Percentiles rank a stretch among this genome's conserved stretches.
phyloP scores from a whole-genome alignment of 2,113 vertebrate genomes.

The Sphaerodactylus townsendi region DNA sequence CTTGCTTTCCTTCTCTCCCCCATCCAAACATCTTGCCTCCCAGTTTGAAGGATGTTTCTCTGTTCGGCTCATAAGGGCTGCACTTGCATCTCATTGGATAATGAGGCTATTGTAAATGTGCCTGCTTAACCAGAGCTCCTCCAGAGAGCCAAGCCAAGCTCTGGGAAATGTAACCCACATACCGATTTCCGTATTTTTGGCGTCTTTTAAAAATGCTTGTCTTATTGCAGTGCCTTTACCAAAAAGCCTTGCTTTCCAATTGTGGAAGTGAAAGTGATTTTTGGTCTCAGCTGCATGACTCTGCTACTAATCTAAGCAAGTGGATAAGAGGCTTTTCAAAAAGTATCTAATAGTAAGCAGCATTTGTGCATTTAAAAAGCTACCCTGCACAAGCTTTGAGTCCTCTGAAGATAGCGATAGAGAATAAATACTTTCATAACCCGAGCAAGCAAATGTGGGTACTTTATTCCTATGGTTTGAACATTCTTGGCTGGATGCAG shows the following conservation, averaged over 20 bases:
- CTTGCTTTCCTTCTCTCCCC: constrained; percentile 28
- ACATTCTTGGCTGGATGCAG: background rate
- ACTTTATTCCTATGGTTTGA: rapidly evolving
- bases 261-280: constrained; percentile 6
- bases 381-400: constrained; percentile 56
- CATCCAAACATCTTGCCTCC: background rate
- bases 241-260: background rate
- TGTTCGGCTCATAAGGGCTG: constrained; percentile 55
- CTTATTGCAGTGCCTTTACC: constrained; percentile 20
- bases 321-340: constrained; percentile 46
- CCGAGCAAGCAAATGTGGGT: rapidly evolving
- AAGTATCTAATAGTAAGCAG: constrained; percentile 53
- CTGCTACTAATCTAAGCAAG: constrained; percentile 6
- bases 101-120: constrained; percentile 44
- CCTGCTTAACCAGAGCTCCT: constrained; percentile 55
- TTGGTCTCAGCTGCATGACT: constrained; percentile 16
- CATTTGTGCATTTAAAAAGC: constrained; percentile 62
- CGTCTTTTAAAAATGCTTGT: background rate
- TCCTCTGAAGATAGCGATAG: constrained; percentile 20
- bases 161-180: background rate
- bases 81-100: constrained; percentile 63
- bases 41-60: constrained; percentile 26
- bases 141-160: constrained; percentile 33
- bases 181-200: constrained; percentile 8
- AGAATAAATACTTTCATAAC: constrained; percentile 40